A percentile compares a stretch with the other conserved stretches of the same genome.
These are phyloP conservation scores for Drosophila orosa DNA, from an alignment of 1,140 invertebrate species.

Conservation along the genomic window DNA sequence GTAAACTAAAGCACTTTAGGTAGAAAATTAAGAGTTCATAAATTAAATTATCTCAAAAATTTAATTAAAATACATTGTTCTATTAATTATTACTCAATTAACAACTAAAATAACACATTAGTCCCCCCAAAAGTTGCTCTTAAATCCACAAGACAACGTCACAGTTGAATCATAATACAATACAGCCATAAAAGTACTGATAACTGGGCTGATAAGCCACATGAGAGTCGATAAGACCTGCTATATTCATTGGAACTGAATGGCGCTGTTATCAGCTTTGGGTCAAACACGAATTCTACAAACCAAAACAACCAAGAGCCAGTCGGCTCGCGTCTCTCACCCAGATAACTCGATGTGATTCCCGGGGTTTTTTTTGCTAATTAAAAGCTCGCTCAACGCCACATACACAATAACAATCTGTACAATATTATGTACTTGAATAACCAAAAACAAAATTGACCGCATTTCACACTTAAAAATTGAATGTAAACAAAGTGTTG, in stretches of 20 bases:
- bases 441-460: not conserved
- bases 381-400: constrained; percentile 9
- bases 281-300: constrained; percentile 29
- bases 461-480: not conserved
- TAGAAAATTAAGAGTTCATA: too few species aligned
- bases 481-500: constrained; percentile 8
- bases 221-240: constrained; percentile 8
- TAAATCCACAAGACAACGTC: not conserved
- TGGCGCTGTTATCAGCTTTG: constrained; percentile 30
- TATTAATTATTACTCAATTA: not conserved
- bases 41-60: not conserved
- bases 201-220: constrained; percentile 10
- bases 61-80: not conserved
- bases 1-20: too few species aligned
- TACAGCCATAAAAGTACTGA: not conserved
- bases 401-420: constrained; percentile 2
- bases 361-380: constrained; percentile 17
- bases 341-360: constrained; percentile 25
- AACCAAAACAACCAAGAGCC: constrained; percentile 18
- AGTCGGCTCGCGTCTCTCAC: constrained; percentile 30
- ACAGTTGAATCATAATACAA: not conserved
- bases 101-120: not conserved
- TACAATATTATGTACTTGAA: constrained; percentile 8
- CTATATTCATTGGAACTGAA: constrained; percentile 19
- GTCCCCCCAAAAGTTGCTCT: not conserved